Conservation (phyloP, 2,888 invertebrate genomes). For the Nematopogon swammerdamellus region DNA sequence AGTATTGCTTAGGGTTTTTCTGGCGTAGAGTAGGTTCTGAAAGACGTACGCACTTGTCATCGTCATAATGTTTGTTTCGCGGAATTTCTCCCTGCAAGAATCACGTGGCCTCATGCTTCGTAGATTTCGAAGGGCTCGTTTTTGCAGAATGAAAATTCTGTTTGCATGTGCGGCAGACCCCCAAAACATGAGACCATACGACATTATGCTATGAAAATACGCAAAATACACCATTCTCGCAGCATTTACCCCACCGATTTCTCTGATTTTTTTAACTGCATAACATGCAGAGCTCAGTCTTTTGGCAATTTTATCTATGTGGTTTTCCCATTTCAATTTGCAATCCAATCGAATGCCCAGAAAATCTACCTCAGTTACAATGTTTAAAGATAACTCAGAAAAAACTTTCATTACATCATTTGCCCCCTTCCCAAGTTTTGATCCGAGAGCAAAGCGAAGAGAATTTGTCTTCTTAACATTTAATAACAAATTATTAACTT, state of each 20-base stretch:
- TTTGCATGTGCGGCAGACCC: constrained; percentile 2
- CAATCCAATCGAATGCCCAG: background rate
- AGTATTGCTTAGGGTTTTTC: background rate
- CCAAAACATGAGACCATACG: constrained; percentile 4
- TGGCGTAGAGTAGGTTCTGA: background rate
- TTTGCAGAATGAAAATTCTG: constrained; percentile 2
- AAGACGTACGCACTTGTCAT: background rate
- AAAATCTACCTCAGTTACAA: background rate
- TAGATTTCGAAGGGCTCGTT: background rate
- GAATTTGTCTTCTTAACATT: background rate
- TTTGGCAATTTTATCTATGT: background rate
- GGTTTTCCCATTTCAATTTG: background rate
- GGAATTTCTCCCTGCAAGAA: background rate
- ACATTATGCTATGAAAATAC: constrained; percentile 5
- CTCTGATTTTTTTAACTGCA: background rate
- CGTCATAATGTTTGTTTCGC: background rate
- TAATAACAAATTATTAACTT: background rate
- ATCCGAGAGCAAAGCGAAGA: background rate
- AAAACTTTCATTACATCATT: background rate
- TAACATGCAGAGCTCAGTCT: constrained; percentile 1
- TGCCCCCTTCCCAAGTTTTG: background rate
- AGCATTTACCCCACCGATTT: background rate
- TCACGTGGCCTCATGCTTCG: background rate
- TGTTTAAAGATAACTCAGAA: background rate
- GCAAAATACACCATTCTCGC: constrained; percentile 1